Conservation (phyloP, 2,888 invertebrate genomes). For the Sturmia bella region DNA sequence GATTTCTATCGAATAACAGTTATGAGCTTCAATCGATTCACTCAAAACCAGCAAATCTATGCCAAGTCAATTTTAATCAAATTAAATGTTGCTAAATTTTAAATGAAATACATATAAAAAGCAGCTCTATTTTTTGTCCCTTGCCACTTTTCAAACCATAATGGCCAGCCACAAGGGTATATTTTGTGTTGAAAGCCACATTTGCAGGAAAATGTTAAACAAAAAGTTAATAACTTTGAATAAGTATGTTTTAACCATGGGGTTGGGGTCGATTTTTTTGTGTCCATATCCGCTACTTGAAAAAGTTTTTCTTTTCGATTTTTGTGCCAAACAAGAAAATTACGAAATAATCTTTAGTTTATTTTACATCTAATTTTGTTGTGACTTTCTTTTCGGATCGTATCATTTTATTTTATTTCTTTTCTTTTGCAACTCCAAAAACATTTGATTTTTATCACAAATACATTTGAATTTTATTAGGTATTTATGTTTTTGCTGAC, state of each 20-base stretch:
- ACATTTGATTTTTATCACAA: conserved; percentile 81
- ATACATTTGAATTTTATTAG: conserved; percentile 81
- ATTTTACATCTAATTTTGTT: conserved; percentile 61
- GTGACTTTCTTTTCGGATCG: conserved; percentile 39
- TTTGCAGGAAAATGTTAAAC: conserved; percentile 38
- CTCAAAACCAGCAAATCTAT: not conserved
- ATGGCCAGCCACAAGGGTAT: conserved; percentile 68
- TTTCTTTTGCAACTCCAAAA: conserved; percentile 61
- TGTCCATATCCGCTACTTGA: conserved; percentile 40
- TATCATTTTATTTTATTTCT: conserved; percentile 18
- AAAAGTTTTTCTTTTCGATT: conserved; percentile 29
- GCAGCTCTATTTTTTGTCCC: conserved; percentile 26
- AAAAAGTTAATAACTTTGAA: conserved; percentile 34
- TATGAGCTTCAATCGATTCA: not conserved
- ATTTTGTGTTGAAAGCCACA: conserved; percentile 65
- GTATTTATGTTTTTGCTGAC: conserved; percentile 70
- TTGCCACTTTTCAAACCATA: conserved; percentile 49
- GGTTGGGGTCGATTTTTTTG: conserved; percentile 3
- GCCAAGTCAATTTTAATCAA: conserved; percentile 49
- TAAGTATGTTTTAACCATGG: conserved; percentile 30
- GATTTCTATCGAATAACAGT: not conserved
- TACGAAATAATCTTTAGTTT: conserved; percentile 47
- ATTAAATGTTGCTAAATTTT: conserved; percentile 50
- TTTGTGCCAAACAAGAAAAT: conserved; percentile 16
- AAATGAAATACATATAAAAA: conserved; percentile 57